Evolutionary conservation across 2,113 vertebrate genomes (phyloP), one percentile per base, ranked within the genome.

Genomic region (human): DNA sequence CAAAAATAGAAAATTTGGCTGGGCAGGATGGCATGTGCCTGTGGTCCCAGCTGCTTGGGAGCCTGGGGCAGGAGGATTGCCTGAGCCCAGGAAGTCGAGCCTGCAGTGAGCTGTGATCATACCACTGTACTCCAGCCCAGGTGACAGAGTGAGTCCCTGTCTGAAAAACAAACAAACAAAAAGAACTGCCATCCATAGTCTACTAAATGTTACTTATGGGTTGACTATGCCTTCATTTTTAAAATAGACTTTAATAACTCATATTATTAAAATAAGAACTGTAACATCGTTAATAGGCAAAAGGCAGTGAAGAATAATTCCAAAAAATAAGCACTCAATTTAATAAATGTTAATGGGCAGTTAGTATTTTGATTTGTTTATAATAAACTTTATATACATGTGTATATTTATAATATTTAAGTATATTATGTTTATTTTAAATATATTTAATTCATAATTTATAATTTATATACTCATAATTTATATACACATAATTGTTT

Each of bases 361-460:
- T 68, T 88, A 90, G 35, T 50, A n/a, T 89, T 89, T 92, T 50
- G 52, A 35, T 91, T 79, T 18, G 18, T 13, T 78, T 79, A 59
- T 87, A 52, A 75, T n/a, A 78, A 82, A 81, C 20, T 57, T 38
- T 80, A 68, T n/a, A 35, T 70, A 30, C 10, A 73, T 86, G 38
- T 64, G 55, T 20, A n/a, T 92, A 32, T 94, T 84, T 30, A n/a
- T 79, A 70, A 40, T 72, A 48, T 78, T 86, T 90, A 96, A 73
- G 52, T 61, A 80, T 78, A 40, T 70, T 87, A 55, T 38, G 94
- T 40, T 93, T 64, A 35, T 45, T 57, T 68, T 38, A 32, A 81
- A 57, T 52, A 23, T 61, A 86, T 55, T 27, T 38, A 73, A 83
- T 43, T 43, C 1, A 27, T 11, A 89, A 66, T 55, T 40, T 84